These are phyloP conservation scores for Ophion costatus DNA, from an alignment of 2,888 invertebrate species.

Conservation along the genomic window DNA sequence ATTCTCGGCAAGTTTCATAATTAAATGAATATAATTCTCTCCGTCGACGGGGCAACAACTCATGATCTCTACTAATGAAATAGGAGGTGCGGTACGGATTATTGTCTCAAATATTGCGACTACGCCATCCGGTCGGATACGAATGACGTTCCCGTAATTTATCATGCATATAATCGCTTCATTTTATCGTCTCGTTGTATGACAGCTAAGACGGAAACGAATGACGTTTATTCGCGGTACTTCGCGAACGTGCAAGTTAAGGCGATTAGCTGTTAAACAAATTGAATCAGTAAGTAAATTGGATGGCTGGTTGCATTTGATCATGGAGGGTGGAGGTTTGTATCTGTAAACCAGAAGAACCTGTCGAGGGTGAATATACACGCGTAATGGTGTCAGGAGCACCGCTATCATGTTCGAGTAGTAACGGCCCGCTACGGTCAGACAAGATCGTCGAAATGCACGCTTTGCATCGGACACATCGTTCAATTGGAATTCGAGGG, in stretches of 20 bases:
- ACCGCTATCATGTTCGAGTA: constrained; percentile 17
- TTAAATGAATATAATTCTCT: constrained; percentile 64
- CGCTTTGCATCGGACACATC: constrained; percentile 37
- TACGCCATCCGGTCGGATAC: background rate
- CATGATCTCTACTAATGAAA: constrained; percentile 63
- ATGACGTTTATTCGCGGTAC: background rate
- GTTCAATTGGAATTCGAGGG: constrained; percentile 49
- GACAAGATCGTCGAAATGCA: constrained; percentile 30
- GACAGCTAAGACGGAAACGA: background rate
- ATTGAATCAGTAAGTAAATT: background rate
- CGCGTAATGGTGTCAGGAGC: constrained; percentile 16
- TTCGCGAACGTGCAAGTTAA: background rate
- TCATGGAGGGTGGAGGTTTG: background rate
- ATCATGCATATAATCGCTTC: background rate
- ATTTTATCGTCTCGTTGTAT: too few relatives aligned
- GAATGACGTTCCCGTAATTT: background rate
- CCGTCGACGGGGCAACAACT: background rate
- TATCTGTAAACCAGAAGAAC: background rate
- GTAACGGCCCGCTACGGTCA: constrained; percentile 22
- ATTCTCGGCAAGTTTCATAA: constrained; percentile 71
- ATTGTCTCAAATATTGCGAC: background rate
- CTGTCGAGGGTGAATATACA: background rate
- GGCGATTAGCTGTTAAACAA: background rate
- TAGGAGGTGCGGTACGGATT: background rate
- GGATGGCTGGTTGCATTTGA: background rate